Percentiles rank a stretch among this genome's conserved stretches.
Conservation (phyloP, 2,797 vertebrate genomes). For the Mallotus villosus region DNA sequence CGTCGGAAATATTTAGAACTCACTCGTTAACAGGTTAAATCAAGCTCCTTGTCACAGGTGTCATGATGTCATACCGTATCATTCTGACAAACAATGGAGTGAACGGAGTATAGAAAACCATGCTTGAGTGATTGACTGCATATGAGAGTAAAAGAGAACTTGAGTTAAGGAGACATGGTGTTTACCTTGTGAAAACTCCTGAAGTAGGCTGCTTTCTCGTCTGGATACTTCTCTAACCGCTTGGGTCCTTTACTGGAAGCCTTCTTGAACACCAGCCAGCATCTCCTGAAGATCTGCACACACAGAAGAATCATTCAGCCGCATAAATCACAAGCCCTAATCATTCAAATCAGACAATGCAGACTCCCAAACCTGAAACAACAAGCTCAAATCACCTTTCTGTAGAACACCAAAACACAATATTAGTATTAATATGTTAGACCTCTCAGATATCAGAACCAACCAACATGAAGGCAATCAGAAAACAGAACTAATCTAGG, state of each 20-base stretch:
- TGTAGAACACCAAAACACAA: no score
- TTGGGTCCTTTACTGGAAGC: slow-evolving; percentile 98
- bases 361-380: no score
- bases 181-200: slow-evolving; percentile 96
- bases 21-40: no score
- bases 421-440: no score
- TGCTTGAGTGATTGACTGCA: not conserved
- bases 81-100: slow-evolving; percentile 8
- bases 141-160: slow-evolving; percentile 2
- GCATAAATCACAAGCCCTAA: slow-evolving; percentile 31
- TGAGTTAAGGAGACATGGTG: not conserved
- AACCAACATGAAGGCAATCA: no score
- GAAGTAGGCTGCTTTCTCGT: slow-evolving; percentile 98
- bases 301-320: slow-evolving; percentile 37
- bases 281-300: slow-evolving; percentile 93
- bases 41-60: not conserved
- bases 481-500: not conserved
- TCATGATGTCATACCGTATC: slow-evolving; percentile 5
- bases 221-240: slow-evolving; percentile 96
- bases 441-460: no score
- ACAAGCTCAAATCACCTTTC: no score
- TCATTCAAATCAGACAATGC: not conserved
- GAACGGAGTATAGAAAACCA: not conserved
- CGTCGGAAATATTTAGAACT: no score
- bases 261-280: slow-evolving; percentile 99